phyloP scores from a whole-genome alignment of 64 coral and sea anemone species.

The Montipora cactus region DNA sequence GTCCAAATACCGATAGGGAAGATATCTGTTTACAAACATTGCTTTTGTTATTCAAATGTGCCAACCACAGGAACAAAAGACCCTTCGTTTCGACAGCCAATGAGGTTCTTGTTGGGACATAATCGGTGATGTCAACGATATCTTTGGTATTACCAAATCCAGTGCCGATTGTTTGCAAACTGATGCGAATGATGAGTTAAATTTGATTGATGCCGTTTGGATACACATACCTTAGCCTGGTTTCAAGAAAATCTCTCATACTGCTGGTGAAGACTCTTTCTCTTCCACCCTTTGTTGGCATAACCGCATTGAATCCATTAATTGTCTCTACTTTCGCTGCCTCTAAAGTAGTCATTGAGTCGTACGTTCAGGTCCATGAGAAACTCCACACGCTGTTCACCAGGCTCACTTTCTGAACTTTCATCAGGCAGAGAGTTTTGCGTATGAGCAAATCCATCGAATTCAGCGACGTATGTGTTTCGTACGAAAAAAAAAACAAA shows the following conservation, averaged over 20 bases:
- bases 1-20: too few species aligned
- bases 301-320: conserved; percentile 57
- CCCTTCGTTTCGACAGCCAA: too few species aligned
- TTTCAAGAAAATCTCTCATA: too few species aligned
- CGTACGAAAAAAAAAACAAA: neutral
- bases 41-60: too few species aligned
- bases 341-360: conserved; percentile 45
- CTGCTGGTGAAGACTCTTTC: conserved; percentile 29
- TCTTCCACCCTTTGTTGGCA: conserved; percentile 56
- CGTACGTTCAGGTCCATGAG: neutral
- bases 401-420: neutral
- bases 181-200: too few species aligned
- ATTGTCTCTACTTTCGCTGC: neutral
- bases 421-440: neutral
- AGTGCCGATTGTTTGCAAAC: too few species aligned
- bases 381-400: conserved; percentile 22
- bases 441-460: conserved; percentile 10
- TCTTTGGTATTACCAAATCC: too few species aligned
- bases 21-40: too few species aligned
- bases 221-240: neutral
- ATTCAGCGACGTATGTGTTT: conserved; percentile 23
- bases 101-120: too few species aligned
- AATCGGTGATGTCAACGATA: too few species aligned
- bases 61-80: too few species aligned
- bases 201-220: conserved; percentile 5